Evolutionary conservation across 1,140 invertebrate genomes (phyloP).

Genomic region (Diabrotica undecimpunctata): DNA sequence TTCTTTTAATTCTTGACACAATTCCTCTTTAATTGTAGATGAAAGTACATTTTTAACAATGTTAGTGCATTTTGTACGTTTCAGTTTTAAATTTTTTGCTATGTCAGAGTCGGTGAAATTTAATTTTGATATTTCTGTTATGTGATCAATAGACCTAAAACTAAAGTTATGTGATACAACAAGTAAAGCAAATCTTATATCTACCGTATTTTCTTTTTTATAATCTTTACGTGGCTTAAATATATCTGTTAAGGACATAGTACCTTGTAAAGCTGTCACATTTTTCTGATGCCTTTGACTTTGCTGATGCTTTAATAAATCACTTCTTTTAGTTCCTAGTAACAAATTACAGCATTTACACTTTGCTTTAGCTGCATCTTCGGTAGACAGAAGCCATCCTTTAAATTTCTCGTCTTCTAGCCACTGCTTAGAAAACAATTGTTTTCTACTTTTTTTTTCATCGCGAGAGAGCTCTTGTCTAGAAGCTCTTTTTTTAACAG

Average conservation of each 20-base stretch:
- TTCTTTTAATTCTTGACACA: not conserved
- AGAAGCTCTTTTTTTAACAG: no score
- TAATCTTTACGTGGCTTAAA: conserved; percentile 2
- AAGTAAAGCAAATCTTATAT: conserved; percentile 16
- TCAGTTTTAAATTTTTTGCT: conserved; percentile 3
- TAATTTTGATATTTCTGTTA: conserved; percentile 6
- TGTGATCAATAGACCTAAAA: conserved; percentile 9
- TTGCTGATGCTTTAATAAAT: conserved; percentile 7
- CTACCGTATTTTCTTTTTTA: conserved; percentile 8
- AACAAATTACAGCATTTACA: conserved; percentile 11
- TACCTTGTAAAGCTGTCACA: not conserved
- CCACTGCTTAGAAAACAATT: no score
- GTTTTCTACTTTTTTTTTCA: no score
- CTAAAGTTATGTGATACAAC: conserved; percentile 17
- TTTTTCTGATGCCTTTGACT: conserved; percentile 3
- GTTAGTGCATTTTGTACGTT: conserved; percentile 8
- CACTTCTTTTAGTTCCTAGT: not conserved
- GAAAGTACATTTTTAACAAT: conserved; percentile 11
- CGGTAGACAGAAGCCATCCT: no score
- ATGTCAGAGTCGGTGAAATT: conserved; percentile 1
- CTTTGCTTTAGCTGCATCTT: no score
- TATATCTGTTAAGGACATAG: conserved; percentile 5
- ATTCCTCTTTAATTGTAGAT: conserved; percentile 2
- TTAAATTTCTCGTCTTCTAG: no score
- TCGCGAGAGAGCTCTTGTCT: no score